Evolutionary conservation across 2,888 invertebrate genomes (phyloP).

Genomic region (Perithous albicinctus): DNA sequence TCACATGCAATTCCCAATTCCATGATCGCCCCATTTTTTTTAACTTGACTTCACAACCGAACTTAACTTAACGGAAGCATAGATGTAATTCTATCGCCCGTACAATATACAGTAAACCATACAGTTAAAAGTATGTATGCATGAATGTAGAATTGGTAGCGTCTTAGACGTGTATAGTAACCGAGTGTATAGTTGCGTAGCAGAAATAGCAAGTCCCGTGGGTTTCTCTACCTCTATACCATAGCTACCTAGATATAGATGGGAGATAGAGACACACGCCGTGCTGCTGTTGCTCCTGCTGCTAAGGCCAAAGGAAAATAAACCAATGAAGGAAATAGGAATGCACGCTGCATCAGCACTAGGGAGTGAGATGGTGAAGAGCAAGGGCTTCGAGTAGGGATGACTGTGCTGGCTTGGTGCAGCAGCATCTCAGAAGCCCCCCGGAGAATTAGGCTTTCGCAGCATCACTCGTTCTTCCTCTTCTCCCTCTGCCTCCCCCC

Average conservation of each 20-base stretch:
- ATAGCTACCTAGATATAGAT: conserved; percentile 72
- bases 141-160: background rate
- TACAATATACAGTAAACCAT: background rate
- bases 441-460: conserved; percentile 69
- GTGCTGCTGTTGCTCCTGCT: conserved; percentile 47
- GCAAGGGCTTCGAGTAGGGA: background rate
- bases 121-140: background rate
- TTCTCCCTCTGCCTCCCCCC: background rate
- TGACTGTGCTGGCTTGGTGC: conserved; percentile 1
- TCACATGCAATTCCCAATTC: too few species aligned
- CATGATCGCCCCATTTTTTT: too few species aligned
- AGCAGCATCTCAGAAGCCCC: conserved; percentile 56
- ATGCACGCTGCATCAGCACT: conserved; percentile 67
- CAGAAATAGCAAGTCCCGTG: conserved; percentile 31
- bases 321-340: conserved; percentile 73
- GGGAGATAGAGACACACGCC: conserved; percentile 73
- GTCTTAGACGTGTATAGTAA: too few species aligned
- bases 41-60: too few species aligned
- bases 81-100: background rate
- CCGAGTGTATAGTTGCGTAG: too few species aligned
- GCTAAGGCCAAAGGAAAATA: conserved; percentile 68
- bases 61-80: background rate
- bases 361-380: conserved; percentile 50
- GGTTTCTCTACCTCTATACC: conserved; percentile 34
- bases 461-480: conserved; percentile 57